Percentiles rank a stretch among this genome's conserved stretches.
These are phyloP conservation scores for Neomonachus schauinslandi DNA, from an alignment of 2,113 vertebrate genomes.

Conservation along the genomic window DNA sequence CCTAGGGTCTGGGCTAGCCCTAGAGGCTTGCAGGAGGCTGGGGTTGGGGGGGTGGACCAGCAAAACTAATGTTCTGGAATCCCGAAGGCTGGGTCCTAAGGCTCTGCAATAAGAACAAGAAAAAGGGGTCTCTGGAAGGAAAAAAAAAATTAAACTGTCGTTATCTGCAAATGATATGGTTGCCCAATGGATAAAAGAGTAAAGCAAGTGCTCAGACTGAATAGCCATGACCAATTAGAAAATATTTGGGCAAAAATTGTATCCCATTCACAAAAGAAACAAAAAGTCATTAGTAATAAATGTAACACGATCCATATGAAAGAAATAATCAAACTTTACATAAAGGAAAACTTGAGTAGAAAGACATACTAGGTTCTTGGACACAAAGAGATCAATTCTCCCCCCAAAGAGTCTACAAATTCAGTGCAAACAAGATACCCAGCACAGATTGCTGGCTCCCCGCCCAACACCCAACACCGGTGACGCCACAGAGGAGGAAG, in stretches of 20 bases:
- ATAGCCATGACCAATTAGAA: background rate
- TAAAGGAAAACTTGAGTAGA: background rate
- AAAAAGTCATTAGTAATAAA: background rate
- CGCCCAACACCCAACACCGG: background rate
- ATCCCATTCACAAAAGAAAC: background rate
- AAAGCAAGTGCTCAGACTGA: background rate
- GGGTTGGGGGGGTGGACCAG: too few species aligned
- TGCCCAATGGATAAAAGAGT: background rate
- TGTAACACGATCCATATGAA: background rate
- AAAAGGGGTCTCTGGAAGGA: background rate
- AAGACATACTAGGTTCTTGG: background rate
- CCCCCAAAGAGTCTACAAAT: constrained; percentile 26
- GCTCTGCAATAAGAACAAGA: background rate
- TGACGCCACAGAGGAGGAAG: background rate
- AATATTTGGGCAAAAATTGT: background rate
- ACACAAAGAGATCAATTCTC: constrained; percentile 14
- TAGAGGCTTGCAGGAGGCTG: too few species aligned
- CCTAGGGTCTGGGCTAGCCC: background rate
- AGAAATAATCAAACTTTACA: background rate
- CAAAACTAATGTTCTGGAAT: background rate
- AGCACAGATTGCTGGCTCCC: constrained; percentile 22
- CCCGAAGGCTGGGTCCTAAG: background rate
- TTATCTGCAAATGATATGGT: background rate
- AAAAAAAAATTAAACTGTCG: background rate
- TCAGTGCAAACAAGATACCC: constrained; percentile 2